Evolutionary conservation across 2,797 vertebrate species (phyloP).

Genomic region (Pangasius larnaudii): DNA sequence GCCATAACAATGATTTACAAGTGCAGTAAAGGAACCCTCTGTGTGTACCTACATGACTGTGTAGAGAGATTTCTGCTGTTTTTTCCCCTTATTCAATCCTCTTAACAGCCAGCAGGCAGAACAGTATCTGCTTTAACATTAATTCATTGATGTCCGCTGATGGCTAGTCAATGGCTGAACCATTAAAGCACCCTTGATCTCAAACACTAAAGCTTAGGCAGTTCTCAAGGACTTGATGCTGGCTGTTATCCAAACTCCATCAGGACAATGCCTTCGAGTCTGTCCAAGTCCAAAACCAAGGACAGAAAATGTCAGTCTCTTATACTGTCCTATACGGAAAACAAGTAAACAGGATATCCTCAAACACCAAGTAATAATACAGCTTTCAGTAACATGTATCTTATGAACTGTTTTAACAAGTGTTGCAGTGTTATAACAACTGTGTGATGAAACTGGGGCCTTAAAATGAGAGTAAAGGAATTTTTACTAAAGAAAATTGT

Average conservation of each 20-base stretch:
- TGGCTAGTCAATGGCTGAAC: conserved; percentile 50
- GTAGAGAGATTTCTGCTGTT: conserved; percentile 47
- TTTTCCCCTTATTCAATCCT: conserved; percentile 32
- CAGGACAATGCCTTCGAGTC: conserved; percentile 19
- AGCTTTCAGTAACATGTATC: not conserved
- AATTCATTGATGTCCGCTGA: conserved; percentile 42
- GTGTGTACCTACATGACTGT: conserved; percentile 1
- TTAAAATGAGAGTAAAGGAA: not conserved
- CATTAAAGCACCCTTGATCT: conserved; percentile 51
- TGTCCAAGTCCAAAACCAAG: not conserved
- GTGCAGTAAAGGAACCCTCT: conserved; percentile 46
- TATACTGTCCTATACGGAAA: not conserved
- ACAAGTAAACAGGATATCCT: not conserved
- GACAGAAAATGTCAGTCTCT: not conserved
- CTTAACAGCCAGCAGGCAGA: conserved; percentile 33
- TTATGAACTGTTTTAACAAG: not conserved
- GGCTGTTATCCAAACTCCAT: conserved; percentile 31
- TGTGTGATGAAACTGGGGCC: not conserved
- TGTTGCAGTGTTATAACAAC: not conserved
- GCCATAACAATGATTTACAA: conserved; percentile 52
- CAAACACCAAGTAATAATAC: not conserved
- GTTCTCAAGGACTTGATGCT: conserved; percentile 30
- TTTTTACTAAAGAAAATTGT: not conserved
- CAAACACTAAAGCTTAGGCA: conserved; percentile 22
- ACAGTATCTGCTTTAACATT: conserved; percentile 45